phyloP scores from a whole-genome alignment of 2,113 vertebrate genomes.

The Asarcornis scutulata region DNA sequence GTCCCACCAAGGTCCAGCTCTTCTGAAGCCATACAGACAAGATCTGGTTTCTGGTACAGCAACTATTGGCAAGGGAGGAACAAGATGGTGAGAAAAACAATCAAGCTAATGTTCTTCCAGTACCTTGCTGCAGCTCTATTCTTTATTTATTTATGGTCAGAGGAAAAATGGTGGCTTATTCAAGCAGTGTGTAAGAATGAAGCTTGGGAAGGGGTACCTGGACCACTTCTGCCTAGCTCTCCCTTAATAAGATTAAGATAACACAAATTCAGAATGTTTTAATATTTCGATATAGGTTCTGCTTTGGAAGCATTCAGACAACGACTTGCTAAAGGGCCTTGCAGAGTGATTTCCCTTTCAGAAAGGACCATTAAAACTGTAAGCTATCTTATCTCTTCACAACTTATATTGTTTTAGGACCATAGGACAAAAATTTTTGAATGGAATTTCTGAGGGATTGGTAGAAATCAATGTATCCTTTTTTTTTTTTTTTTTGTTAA shows the following conservation, averaged over 20 bases:
- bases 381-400: not conserved
- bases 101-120: not conserved
- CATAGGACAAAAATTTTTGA: not conserved
- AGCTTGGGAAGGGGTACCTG: not conserved
- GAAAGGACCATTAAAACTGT: constrained; percentile 33
- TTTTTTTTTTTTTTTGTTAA: constrained; percentile 3
- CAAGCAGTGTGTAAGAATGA: not conserved
- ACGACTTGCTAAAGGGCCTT: not conserved
- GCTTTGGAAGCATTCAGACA: not conserved
- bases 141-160: not conserved
- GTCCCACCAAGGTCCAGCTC: not conserved
- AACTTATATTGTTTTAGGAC: constrained; percentile 42
- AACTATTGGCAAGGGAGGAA: not conserved
- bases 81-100: not conserved
- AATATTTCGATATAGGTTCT: not conserved
- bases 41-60: not conserved
- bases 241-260: not conserved
- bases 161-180: not conserved
- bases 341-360: constrained; percentile 17
- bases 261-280: not conserved
- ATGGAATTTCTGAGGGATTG: not conserved
- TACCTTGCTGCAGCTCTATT: not conserved
- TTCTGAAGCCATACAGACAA: not conserved
- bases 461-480: constrained; percentile 31
- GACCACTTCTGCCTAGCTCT: not conserved